Conservation (phyloP, 2,888 invertebrate genomes). For the Drosophila imparisetae region DNA sequence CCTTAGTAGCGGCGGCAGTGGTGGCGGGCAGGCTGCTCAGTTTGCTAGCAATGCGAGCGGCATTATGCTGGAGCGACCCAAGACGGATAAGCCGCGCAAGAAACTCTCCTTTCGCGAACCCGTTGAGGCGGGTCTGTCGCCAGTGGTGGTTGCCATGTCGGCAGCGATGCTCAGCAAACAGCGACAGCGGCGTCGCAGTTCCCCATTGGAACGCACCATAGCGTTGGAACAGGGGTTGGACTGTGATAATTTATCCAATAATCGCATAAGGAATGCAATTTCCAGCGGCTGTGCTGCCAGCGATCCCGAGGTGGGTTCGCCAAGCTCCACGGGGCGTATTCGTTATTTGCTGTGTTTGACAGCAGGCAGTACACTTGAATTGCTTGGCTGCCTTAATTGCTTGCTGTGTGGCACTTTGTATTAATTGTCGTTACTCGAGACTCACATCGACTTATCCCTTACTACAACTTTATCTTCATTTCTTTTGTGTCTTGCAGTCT, state of each 20-base stretch:
- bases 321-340: constrained; percentile 46
- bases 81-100: constrained; percentile 88
- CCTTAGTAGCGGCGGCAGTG: constrained; percentile 81
- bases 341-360: constrained; percentile 46
- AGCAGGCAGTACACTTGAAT: constrained; percentile 26
- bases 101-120: constrained; percentile 95
- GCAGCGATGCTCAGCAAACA: constrained; percentile 39
- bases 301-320: constrained; percentile 65
- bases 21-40: constrained; percentile 85
- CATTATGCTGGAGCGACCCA: constrained; percentile 78
- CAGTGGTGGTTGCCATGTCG: constrained; percentile 36
- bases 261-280: constrained; percentile 72
- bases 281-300: constrained; percentile 57
- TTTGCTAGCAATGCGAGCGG: constrained; percentile 41
- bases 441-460: neutral
- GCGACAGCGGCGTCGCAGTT: constrained; percentile 69
- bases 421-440: constrained; percentile 45
- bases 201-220: constrained; percentile 68
- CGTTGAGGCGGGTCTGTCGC: constrained; percentile 76
- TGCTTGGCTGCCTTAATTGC: constrained; percentile 35
- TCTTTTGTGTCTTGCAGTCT: constrained; percentile 88
- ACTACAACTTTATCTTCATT: constrained; percentile 16
- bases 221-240: constrained; percentile 20
- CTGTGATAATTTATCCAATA: constrained; percentile 78
- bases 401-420: constrained; percentile 41